Evolutionary conservation across 2,113 vertebrate genomes (phyloP).

Genomic region (Setophaga kirtlandii): DNA sequence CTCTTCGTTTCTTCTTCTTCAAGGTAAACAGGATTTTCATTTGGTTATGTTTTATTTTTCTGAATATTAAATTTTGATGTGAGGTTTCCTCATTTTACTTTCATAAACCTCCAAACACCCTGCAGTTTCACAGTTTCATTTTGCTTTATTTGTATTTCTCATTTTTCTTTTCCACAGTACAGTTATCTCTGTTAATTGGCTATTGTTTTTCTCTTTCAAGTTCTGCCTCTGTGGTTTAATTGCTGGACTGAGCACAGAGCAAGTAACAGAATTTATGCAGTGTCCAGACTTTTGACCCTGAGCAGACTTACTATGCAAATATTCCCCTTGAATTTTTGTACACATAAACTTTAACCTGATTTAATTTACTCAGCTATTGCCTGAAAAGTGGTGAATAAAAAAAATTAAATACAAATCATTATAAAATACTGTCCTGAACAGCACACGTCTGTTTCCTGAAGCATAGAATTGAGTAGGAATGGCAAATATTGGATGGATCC

Average conservation of each 20-base stretch:
- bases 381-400: background rate
- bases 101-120: background rate
- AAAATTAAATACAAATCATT: background rate
- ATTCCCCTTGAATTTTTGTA: conserved; percentile 12
- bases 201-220: conserved; percentile 39
- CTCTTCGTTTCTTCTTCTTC: background rate
- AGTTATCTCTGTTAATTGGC: conserved; percentile 44
- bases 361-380: background rate
- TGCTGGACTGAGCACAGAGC: conserved; percentile 4
- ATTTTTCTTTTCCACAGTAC: background rate
- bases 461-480: background rate
- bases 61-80: conserved; percentile 9
- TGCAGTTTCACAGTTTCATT: background rate
- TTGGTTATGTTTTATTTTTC: background rate
- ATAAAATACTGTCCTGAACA: background rate
- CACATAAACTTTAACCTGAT: background rate
- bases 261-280: background rate
- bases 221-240: conserved; percentile 16
- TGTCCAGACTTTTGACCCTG: background rate
- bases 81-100: conserved; percentile 20
- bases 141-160: conserved; percentile 19
- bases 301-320: background rate
- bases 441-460: background rate
- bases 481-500: background rate
- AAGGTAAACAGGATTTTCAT: background rate